These are phyloP conservation scores for Rattus norvegicus DNA, from an alignment of 2,113 vertebrate genomes.

Conservation along the genomic window DNA sequence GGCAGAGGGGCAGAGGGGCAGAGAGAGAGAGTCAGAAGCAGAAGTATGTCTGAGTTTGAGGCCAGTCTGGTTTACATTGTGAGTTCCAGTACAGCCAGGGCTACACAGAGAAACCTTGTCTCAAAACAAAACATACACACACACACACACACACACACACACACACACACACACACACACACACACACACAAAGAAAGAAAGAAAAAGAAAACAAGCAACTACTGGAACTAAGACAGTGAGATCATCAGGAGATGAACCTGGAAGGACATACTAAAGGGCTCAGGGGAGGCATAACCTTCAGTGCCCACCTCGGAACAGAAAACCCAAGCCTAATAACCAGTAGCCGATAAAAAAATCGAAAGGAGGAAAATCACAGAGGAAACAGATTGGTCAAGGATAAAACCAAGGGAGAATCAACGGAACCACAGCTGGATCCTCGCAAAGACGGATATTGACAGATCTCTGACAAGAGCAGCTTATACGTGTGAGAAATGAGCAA, in stretches of 20 bases:
- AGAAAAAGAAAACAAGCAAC: not conserved
- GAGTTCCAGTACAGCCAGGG: not conserved
- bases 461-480: not conserved
- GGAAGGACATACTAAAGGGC: rapidly evolving
- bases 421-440: not conserved
- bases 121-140: not conserved
- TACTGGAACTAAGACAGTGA: not conserved
- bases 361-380: not conserved
- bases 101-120: not conserved
- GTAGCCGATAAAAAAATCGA: too few relatives aligned
- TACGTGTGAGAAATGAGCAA: not conserved
- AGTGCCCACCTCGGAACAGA: rapidly evolving
- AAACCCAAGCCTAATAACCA: not conserved
- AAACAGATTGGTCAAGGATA: not conserved
- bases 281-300: too few relatives aligned
- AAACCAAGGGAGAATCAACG: not conserved
- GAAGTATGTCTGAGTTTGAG: not conserved
- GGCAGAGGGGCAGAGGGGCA: too few relatives aligned
- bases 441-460: not conserved
- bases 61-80: not conserved
- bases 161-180: too few relatives aligned
- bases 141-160: too few relatives aligned
- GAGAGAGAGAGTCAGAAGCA: too few relatives aligned
- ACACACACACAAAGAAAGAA: not conserved
- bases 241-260: too few relatives aligned